These are phyloP conservation scores for Panagrolaimus sp. DNA, from an alignment of 1,140 invertebrate species.

Conservation along the genomic window DNA sequence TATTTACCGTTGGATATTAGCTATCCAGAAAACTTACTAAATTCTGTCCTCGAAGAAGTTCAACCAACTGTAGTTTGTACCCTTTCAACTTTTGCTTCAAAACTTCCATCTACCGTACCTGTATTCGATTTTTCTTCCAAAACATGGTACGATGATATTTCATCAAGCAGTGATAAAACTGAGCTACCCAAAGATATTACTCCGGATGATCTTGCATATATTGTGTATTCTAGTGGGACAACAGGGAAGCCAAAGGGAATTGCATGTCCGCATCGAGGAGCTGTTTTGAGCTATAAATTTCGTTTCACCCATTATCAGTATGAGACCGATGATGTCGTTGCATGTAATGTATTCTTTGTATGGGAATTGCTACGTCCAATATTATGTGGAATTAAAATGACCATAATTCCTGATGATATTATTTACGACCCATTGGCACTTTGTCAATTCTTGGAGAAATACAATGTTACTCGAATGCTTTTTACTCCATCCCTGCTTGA, in stretches of 20 bases:
- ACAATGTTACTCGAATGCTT: constrained; percentile 60
- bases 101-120: neutral
- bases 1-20: constrained; percentile 62
- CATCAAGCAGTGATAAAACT: neutral
- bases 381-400: constrained; percentile 59
- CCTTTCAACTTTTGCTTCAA: constrained; percentile 15
- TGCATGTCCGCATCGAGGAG: constrained; percentile 61
- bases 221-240: constrained; percentile 63
- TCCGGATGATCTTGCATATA: constrained; percentile 61
- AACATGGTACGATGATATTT: constrained; percentile 16
- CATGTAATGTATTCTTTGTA: constrained; percentile 62
- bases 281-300: constrained; percentile 61
- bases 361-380: constrained; percentile 62
- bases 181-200: constrained; percentile 21
- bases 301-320: constrained; percentile 59
- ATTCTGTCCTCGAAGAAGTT: constrained; percentile 59
- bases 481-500: constrained; percentile 61
- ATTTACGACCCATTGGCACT: constrained; percentile 60
- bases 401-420: constrained; percentile 59
- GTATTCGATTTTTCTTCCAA: constrained; percentile 22
- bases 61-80: constrained; percentile 52
- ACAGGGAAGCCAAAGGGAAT: constrained; percentile 65
- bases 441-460: constrained; percentile 54
- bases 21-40: constrained; percentile 59
- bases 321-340: constrained; percentile 58